phyloP scores from a whole-genome alignment of 2,797 vertebrate genomes.

The Tragopan temminckii region DNA sequence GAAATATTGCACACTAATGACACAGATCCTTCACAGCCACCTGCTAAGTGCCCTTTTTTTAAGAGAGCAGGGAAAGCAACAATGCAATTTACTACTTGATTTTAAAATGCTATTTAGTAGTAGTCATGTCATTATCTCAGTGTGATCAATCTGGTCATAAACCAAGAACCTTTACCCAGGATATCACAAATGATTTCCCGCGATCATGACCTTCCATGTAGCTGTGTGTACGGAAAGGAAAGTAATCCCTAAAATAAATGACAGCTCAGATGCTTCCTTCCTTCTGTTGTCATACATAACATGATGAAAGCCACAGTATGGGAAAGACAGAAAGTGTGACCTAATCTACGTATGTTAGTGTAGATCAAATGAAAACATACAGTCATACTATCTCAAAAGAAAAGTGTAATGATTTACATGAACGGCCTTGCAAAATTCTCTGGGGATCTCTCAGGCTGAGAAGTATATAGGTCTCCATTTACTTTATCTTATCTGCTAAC shows the following conservation, averaged over 20 bases:
- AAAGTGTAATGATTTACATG: not conserved
- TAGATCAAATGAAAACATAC: not conserved
- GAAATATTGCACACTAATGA: not conserved
- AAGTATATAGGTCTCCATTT: not conserved
- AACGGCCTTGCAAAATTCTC: not conserved
- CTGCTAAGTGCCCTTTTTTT: not conserved
- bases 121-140: not conserved
- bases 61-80: not conserved
- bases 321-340: not conserved
- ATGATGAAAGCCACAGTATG: not conserved
- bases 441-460: not conserved
- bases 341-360: not conserved
- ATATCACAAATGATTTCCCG: not conserved
- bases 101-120: not conserved
- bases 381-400: not conserved
- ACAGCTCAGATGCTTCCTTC: not conserved
- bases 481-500: conserved; percentile 53
- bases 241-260: not conserved
- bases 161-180: not conserved
- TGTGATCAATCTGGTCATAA: not conserved
- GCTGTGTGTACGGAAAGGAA: not conserved
- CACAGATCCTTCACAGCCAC: not conserved
- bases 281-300: not conserved
- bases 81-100: not conserved
- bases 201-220: rapidly evolving